Evolutionary conservation across 2,113 vertebrate genomes (phyloP).

Genomic region (Proterorhinus semilunaris): DNA sequence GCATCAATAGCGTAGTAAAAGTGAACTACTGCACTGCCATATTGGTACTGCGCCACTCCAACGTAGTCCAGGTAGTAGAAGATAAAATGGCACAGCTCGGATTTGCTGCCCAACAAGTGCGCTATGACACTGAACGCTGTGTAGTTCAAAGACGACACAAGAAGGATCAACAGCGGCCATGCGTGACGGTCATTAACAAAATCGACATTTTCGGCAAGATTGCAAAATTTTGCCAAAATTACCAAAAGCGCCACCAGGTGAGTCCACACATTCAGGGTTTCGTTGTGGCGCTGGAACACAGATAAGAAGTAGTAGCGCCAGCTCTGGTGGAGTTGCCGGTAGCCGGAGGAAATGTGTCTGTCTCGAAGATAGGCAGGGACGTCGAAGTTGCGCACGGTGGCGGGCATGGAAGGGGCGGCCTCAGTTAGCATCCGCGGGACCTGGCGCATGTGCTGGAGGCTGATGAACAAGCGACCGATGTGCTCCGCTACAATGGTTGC

Average conservation of each 20-base stretch:
- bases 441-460: slow-evolving; percentile 68
- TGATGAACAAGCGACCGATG: slow-evolving; percentile 78
- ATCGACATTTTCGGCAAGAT: slow-evolving; percentile 76
- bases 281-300: slow-evolving; percentile 88
- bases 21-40: slow-evolving; percentile 83
- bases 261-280: slow-evolving; percentile 89
- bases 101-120: slow-evolving; percentile 87
- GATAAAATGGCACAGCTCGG: slow-evolving; percentile 84
- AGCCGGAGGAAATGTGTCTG: slow-evolving; percentile 80
- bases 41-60: slow-evolving; percentile 90
- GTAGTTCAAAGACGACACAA: slow-evolving; percentile 80
- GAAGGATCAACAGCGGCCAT: slow-evolving; percentile 83
- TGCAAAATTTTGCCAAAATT: slow-evolving; percentile 73
- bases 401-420: slow-evolving; percentile 60
- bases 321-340: slow-evolving; percentile 80
- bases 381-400: slow-evolving; percentile 77
- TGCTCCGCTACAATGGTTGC: slow-evolving; percentile 75
- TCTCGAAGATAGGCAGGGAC: slow-evolving; percentile 87
- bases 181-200: slow-evolving; percentile 80
- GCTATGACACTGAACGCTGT: slow-evolving; percentile 80
- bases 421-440: slow-evolving; percentile 69
- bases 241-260: slow-evolving; percentile 81
- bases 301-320: slow-evolving; percentile 90
- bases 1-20: slow-evolving; percentile 87
- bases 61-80: slow-evolving; percentile 94